Percentiles rank a stretch among this genome's conserved stretches.
These are phyloP conservation scores for Sphenodon punctatus DNA, from an alignment of 2,797 vertebrate species.

Conservation along the genomic window DNA sequence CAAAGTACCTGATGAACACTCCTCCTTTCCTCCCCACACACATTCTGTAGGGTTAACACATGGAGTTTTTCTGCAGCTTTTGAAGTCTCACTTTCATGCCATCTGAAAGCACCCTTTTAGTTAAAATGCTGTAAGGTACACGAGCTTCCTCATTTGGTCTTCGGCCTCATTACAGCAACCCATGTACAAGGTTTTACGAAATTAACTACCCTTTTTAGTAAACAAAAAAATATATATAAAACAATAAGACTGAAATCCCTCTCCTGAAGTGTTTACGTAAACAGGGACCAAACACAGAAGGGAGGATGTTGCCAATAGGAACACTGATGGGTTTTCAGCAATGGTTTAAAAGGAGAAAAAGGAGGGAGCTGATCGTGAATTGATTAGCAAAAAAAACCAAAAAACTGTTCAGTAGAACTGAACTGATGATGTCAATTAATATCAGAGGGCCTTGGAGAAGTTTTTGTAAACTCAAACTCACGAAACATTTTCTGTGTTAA, in stretches of 20 bases:
- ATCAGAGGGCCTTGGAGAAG: slow-evolving; percentile 21
- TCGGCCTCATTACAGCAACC: not conserved
- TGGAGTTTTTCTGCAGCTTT: no score
- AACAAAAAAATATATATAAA: not conserved
- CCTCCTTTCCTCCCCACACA: no score
- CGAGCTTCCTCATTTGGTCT: slow-evolving; percentile 27
- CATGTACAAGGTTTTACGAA: slow-evolving; percentile 32
- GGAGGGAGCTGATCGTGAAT: not conserved
- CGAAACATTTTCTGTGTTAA: slow-evolving; percentile 45
- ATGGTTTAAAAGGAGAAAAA: not conserved
- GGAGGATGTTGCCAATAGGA: no score
- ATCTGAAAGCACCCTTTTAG: no score
- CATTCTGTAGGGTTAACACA: no score
- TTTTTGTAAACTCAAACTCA: slow-evolving; percentile 26
- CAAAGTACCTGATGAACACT: no score
- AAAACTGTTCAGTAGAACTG: not conserved
- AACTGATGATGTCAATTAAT: not conserved
- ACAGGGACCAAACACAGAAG: not conserved
- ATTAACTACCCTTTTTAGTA: slow-evolving; percentile 41
- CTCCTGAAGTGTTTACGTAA: not conserved
- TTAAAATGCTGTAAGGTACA: no score
- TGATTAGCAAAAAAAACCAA: not conserved
- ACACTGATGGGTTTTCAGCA: not conserved
- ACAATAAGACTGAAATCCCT: slow-evolving; percentile 13
- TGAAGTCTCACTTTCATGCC: no score